Conservation (phyloP, 2,113 vertebrate species). For the Solea solea region DNA sequence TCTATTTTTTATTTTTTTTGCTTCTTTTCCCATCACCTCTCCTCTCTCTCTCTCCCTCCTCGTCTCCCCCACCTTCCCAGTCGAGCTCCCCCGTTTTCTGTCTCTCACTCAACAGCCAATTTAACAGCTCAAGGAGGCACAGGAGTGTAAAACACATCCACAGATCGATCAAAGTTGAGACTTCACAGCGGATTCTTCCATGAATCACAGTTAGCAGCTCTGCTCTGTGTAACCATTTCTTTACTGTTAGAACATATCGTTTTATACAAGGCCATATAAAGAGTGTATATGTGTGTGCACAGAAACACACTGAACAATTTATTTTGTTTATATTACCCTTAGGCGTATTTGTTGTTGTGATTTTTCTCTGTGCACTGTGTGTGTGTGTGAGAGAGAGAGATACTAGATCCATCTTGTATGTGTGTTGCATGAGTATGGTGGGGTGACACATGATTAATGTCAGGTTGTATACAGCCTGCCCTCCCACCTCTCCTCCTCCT, state of each 20-base stretch:
- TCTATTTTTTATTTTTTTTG: not conserved
- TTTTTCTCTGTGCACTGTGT: slow-evolving; percentile 12
- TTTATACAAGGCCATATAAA: slow-evolving; percentile 23
- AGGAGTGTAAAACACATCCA: slow-evolving; percentile 43
- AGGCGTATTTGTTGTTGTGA: slow-evolving; percentile 30
- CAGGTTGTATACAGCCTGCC: slow-evolving; percentile 44
- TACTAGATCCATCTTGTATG: slow-evolving; percentile 32
- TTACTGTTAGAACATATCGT: slow-evolving; percentile 24
- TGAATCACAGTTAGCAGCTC: slow-evolving; percentile 43
- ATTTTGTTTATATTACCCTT: slow-evolving; percentile 49
- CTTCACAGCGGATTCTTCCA: slow-evolving; percentile 22
- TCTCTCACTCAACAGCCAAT: slow-evolving; percentile 44
- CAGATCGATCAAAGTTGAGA: slow-evolving; percentile 61
- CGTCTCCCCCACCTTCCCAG: not conserved
- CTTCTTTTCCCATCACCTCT: slow-evolving; percentile 3
- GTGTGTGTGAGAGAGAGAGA: slow-evolving; percentile 8
- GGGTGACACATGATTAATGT: slow-evolving; percentile 72
- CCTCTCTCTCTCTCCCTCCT: not conserved
- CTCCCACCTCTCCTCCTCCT: slow-evolving; percentile 55
- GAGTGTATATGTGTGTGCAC: not conserved
- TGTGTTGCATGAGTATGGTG: slow-evolving; percentile 45
- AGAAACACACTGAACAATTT: slow-evolving; percentile 31
- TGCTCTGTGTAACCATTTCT: slow-evolving; percentile 12
- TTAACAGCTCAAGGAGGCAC: slow-evolving; percentile 31
- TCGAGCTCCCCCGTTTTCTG: not conserved